Conservation (phyloP, 2,797 vertebrate species). For the Xiphorhynchus erythropygius region DNA sequence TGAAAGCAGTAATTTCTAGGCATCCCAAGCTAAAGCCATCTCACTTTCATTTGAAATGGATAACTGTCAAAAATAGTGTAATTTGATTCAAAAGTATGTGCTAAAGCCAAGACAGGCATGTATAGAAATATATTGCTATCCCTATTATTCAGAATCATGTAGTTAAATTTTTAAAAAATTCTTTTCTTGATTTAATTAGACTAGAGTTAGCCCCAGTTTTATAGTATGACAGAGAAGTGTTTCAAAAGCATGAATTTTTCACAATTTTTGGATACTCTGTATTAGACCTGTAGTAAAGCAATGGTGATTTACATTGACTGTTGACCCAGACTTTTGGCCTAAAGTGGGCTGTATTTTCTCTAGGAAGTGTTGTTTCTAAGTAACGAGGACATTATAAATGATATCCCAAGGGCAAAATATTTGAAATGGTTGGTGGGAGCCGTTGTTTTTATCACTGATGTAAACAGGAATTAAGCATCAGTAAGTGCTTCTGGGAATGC, state of each 20-base stretch:
- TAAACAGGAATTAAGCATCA: slow-evolving; percentile 50
- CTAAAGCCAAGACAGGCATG: not conserved
- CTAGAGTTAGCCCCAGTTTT: not conserved
- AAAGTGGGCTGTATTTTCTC: slow-evolving; percentile 54
- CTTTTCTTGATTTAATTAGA: not conserved
- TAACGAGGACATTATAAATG: slow-evolving; percentile 50
- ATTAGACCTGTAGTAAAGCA: not conserved
- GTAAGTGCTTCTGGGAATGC: slow-evolving; percentile 10
- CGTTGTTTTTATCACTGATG: slow-evolving; percentile 37
- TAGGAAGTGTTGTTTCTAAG: slow-evolving; percentile 45
- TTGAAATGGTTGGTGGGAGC: slow-evolving; percentile 24
- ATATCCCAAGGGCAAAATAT: slow-evolving; percentile 54
- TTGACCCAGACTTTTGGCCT: slow-evolving; percentile 46
- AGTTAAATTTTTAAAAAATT: not conserved
- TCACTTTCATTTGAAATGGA: slow-evolving; percentile 27
- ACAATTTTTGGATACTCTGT: not conserved
- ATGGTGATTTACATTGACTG: slow-evolving; percentile 27
- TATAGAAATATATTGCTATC: not conserved
- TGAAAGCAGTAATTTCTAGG: not conserved
- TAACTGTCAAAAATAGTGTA: slow-evolving; percentile 14
- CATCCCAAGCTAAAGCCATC: not conserved
- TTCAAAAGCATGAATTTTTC: not conserved
- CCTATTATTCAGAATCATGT: not conserved
- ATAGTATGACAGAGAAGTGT: not conserved
- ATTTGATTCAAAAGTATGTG: not conserved